Conservation (phyloP, 2,888 invertebrate species). For the Nineta flava region DNA sequence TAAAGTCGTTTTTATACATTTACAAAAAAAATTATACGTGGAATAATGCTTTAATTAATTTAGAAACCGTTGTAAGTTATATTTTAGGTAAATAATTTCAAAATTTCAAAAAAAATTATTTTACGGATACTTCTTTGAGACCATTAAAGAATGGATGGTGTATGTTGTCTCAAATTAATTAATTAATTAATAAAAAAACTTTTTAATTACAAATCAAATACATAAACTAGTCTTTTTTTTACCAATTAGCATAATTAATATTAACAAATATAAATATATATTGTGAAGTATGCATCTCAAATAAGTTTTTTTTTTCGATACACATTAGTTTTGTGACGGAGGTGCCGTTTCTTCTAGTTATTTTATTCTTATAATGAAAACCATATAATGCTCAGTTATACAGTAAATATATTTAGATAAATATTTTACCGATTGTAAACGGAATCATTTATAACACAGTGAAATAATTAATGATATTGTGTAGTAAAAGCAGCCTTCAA, state of each 20-base stretch:
- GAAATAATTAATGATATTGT: too few species aligned
- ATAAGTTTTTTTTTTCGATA: background rate
- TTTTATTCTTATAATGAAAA: background rate
- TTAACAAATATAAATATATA: background rate
- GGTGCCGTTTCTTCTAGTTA: background rate
- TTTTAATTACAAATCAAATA: background rate
- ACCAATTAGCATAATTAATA: constrained; percentile 1
- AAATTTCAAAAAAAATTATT: background rate
- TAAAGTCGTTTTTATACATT: background rate
- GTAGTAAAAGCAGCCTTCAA: too few species aligned
- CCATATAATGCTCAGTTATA: background rate
- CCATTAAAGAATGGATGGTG: background rate
- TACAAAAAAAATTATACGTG: background rate
- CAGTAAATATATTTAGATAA: background rate
- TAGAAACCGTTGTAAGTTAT: background rate
- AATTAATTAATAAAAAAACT: background rate
- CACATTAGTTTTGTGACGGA: background rate
- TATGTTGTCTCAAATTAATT: background rate
- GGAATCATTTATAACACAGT: too few species aligned
- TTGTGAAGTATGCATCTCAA: background rate
- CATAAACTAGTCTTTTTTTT: constrained; percentile 4
- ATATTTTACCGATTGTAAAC: too few species aligned
- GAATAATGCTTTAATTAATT: background rate
- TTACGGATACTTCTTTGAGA: background rate
- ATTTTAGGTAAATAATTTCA: too few species aligned